These are phyloP conservation scores for Austrofundulus limnaeus DNA, from an alignment of 2,113 vertebrate genomes.

Conservation along the genomic window DNA sequence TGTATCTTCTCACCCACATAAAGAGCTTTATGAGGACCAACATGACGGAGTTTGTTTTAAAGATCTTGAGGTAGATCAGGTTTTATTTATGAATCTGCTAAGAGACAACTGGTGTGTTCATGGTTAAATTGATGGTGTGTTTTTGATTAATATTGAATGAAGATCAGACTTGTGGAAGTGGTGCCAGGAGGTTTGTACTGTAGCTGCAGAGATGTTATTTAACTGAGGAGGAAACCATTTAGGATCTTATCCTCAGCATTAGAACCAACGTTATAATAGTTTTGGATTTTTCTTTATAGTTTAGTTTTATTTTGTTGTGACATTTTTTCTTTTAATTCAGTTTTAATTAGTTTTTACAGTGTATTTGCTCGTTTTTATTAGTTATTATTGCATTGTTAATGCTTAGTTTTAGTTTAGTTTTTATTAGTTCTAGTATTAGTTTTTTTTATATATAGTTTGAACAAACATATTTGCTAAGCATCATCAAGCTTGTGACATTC, in stretches of 20 bases:
- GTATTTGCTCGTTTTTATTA: too few species aligned
- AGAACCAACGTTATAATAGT: too few species aligned
- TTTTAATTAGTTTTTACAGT: too few species aligned
- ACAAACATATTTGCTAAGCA: too few species aligned
- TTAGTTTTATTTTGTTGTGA: too few species aligned
- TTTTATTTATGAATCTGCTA: not conserved
- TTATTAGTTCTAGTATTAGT: too few species aligned
- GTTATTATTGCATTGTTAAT: too few species aligned
- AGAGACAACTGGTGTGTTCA: not conserved
- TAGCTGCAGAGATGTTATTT: not conserved
- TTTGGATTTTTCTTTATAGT: too few species aligned
- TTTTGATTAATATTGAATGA: not conserved
- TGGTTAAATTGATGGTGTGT: not conserved
- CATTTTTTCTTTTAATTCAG: too few species aligned
- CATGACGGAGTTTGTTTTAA: not conserved
- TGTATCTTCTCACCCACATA: conserved; percentile 26
- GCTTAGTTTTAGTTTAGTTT: too few species aligned
- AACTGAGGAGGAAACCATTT: not conserved
- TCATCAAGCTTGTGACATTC: too few species aligned
- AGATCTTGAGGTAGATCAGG: not conserved
- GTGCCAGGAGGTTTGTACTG: not conserved
- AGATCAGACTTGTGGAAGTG: not conserved
- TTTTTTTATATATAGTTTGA: too few species aligned
- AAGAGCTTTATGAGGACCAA: conserved; percentile 13
- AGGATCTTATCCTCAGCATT: not conserved